Evolutionary conservation across 1,140 invertebrate species (phyloP).

Genomic region (Heliothis subflexa): DNA sequence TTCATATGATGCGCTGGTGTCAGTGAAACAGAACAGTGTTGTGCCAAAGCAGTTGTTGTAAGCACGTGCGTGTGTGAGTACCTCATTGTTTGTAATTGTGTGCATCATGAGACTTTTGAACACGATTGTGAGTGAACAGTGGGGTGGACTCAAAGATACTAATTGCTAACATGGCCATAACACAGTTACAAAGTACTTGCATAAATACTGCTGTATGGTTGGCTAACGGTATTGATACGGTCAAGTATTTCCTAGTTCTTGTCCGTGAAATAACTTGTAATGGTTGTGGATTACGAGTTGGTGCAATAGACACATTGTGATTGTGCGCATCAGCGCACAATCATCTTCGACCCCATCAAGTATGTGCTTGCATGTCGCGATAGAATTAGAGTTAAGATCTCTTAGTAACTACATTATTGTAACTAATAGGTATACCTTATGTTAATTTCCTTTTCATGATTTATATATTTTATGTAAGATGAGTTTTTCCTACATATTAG

Average conservation of each 20-base stretch:
- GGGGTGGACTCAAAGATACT: not conserved
- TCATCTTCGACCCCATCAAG: slow-evolving; percentile 5
- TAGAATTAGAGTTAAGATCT: not conserved
- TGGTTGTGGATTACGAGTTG: not conserved
- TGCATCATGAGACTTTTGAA: not conserved
- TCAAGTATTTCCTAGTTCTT: slow-evolving; percentile 1
- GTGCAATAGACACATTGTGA: not conserved
- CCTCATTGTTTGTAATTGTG: not conserved
- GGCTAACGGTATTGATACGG: slow-evolving; percentile 13
- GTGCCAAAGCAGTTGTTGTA: not conserved
- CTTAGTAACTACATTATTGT: too few species aligned
- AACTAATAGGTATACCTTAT: too few species aligned
- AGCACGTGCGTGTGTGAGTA: not conserved
- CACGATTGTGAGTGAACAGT: not conserved
- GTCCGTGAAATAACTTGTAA: not conserved
- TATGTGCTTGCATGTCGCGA: not conserved
- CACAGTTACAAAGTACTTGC: not conserved
- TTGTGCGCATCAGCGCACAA: too few species aligned
- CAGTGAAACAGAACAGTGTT: slow-evolving; percentile 21
- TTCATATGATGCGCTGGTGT: not conserved
- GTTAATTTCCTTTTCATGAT: too few species aligned
- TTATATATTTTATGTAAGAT: too few species aligned
- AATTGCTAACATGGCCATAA: slow-evolving; percentile 4
- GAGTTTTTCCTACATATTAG: too few species aligned
- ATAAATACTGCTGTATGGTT: slow-evolving; percentile 1